A percentile compares a stretch with the other conserved stretches of the same genome.
phyloP scores from a whole-genome alignment of 2,888 invertebrate species.

The Lasioglossum morio region DNA sequence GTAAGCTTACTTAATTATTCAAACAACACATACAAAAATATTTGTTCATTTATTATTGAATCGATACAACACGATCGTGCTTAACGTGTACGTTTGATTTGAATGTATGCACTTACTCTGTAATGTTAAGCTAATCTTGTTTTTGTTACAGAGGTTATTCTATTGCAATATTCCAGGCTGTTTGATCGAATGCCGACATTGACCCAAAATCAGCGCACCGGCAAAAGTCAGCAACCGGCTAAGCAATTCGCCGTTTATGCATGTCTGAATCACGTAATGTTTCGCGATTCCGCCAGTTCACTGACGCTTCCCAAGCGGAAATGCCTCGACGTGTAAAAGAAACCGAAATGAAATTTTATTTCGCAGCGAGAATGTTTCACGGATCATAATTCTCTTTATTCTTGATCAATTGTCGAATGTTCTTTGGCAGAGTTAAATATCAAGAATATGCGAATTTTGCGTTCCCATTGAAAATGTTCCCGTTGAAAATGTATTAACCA shows the following conservation, averaged over 20 bases:
- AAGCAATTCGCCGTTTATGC: slow-evolving; percentile 80
- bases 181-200: slow-evolving; percentile 73
- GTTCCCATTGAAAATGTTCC: not conserved
- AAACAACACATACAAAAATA: not conserved
- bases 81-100: not conserved
- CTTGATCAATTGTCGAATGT: slow-evolving; percentile 7
- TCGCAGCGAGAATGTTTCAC: slow-evolving; percentile 22
- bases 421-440: not conserved
- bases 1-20: not conserved
- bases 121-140: not conserved
- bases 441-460: not conserved
- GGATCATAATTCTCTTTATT: slow-evolving; percentile 1
- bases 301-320: slow-evolving; percentile 45
- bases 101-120: not conserved
- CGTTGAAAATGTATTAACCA: too few species aligned
- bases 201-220: slow-evolving; percentile 77
- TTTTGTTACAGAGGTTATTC: not conserved
- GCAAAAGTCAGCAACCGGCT: slow-evolving; percentile 81
- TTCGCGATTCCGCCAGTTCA: slow-evolving; percentile 69
- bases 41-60: not conserved
- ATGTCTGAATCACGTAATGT: slow-evolving; percentile 74
- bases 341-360: slow-evolving; percentile 56
- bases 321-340: slow-evolving; percentile 34
- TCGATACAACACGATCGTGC: not conserved
- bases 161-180: not conserved